Evolutionary conservation across 35 echinoderm and acorn worm genomes (phyloP).

Genomic region (Patiria miniata): DNA sequence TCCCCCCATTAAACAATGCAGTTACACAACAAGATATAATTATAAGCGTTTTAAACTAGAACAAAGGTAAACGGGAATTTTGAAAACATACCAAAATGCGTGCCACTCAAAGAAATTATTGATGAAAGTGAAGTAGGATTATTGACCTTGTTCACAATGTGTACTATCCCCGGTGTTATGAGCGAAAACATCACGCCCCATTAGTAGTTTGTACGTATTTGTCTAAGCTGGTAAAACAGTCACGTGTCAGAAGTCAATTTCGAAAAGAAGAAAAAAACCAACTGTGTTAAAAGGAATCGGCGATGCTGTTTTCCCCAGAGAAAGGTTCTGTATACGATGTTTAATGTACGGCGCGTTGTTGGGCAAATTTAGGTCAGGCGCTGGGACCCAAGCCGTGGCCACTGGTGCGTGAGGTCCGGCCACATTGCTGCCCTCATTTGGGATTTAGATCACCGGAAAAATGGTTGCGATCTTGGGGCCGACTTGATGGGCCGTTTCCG

Average conservation of each 20-base stretch:
- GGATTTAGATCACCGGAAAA: slow-evolving; percentile 28
- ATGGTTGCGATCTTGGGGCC: slow-evolving; percentile 23
- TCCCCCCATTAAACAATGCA: no score
- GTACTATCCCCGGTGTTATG: no score
- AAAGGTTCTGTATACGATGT: background rate
- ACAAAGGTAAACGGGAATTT: no score
- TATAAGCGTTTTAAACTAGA: no score
- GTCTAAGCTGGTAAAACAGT: slow-evolving; percentile 5
- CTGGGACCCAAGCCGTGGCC: background rate
- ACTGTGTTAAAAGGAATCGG: background rate
- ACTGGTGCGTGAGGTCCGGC: slow-evolving; percentile 12
- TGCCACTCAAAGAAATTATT: no score
- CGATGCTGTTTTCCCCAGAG: background rate
- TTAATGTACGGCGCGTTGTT: slow-evolving; percentile 3
- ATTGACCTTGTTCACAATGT: no score
- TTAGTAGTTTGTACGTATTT: background rate
- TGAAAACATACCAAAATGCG: no score
- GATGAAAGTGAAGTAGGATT: no score
- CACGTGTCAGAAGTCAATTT: slow-evolving; percentile 15
- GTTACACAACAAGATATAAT: no score
- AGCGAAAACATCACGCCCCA: background rate
- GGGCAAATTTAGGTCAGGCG: background rate
- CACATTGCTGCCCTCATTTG: background rate
- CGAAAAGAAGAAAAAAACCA: background rate
- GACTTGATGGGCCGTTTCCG: slow-evolving; percentile 16